Evolutionary conservation across 2,888 invertebrate genomes (phyloP).

Genomic region (Diaprepes abbreviatus): DNA sequence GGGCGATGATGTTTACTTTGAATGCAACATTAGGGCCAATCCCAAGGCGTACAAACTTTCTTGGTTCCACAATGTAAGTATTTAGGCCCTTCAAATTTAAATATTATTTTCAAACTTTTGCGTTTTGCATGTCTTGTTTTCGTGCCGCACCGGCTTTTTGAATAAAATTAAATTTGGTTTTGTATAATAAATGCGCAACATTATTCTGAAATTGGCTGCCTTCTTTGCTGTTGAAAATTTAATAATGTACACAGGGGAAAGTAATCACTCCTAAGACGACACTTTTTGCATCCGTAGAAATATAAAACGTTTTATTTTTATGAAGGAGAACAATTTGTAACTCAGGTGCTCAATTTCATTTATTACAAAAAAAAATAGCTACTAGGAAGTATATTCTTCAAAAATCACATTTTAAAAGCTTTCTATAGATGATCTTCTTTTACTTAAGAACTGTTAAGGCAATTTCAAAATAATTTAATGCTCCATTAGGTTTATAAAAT

Average conservation of each 20-base stretch:
- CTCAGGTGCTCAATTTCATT: neutral
- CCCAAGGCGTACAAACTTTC: constrained; percentile 87
- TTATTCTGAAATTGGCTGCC: constrained; percentile 37
- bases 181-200: constrained; percentile 45
- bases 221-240: constrained; percentile 36
- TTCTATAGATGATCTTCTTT: too few relatives aligned
- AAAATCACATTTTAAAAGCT: too few relatives aligned
- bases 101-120: constrained; percentile 46
- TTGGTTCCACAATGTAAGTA: constrained; percentile 90
- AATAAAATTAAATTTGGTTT: constrained; percentile 49
- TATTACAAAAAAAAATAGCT: neutral
- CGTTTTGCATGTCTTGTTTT: constrained; percentile 42
- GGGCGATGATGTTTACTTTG: constrained; percentile 91
- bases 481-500: too few relatives aligned
- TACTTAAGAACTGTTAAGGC: too few relatives aligned
- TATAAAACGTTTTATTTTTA: constrained; percentile 2
- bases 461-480: too few relatives aligned
- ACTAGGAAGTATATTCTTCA: too few relatives aligned
- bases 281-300: neutral
- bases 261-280: constrained; percentile 28
- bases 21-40: constrained; percentile 87
- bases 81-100: constrained; percentile 49
- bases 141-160: constrained; percentile 41
- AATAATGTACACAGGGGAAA: constrained; percentile 37
- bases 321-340: neutral